Evolutionary conservation across 2,113 vertebrate species (phyloP).

Genomic region (Lepidothrix coronata): DNA sequence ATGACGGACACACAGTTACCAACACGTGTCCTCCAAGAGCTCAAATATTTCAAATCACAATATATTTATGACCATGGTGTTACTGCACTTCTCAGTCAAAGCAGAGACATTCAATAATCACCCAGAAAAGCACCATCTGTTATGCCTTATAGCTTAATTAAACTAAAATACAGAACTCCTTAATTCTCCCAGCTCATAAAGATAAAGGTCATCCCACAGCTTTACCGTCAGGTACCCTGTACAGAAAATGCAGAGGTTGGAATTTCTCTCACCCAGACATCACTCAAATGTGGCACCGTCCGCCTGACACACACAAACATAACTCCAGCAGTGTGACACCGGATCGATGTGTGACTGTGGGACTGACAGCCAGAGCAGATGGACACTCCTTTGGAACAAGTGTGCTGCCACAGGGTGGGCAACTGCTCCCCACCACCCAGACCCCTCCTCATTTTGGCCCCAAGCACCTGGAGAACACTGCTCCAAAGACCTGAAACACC

Average conservation of each 20-base stretch:
- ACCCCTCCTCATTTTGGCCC: neutral
- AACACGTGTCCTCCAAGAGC: accelerated
- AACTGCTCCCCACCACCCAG: neutral
- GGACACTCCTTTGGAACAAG: neutral
- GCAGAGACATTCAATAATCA: slow-evolving; percentile 64
- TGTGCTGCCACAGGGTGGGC: accelerated
- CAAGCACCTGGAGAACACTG: accelerated
- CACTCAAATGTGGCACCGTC: neutral
- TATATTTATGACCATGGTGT: neutral
- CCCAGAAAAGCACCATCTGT: slow-evolving; percentile 77
- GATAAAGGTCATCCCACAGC: slow-evolving; percentile 76
- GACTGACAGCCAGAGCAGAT: accelerated
- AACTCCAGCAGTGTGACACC: neutral
- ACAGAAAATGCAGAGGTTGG: slow-evolving; percentile 4
- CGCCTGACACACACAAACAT: neutral
- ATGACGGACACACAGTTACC: neutral
- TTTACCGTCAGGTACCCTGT: slow-evolving; percentile 24
- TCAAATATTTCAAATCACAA: neutral
- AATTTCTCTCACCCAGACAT: neutral
- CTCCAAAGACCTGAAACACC: neutral
- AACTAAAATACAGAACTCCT: slow-evolving; percentile 75
- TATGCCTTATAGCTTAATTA: slow-evolving; percentile 76
- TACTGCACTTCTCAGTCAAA: slow-evolving; percentile 53
- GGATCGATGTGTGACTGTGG: neutral
- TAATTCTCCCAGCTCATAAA: slow-evolving; percentile 77